phyloP scores from a whole-genome alignment of 2,797 vertebrate species.

The Pseudotriccus pelzelni region DNA sequence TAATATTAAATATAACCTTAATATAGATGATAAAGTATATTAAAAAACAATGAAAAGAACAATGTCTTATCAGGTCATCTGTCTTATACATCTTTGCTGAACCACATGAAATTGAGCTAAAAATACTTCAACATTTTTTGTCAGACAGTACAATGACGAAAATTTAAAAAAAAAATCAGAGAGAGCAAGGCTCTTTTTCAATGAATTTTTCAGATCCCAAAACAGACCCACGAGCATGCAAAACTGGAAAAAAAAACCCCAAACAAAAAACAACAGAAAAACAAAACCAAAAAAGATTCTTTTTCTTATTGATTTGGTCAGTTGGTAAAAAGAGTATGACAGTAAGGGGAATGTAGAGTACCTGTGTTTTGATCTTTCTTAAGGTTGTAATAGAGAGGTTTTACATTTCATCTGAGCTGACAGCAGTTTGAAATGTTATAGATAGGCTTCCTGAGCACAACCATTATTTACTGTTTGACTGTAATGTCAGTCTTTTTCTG shows the following conservation, averaged over 20 bases:
- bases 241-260: constrained; percentile 49
- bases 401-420: constrained; percentile 89
- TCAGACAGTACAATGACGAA: background rate
- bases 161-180: background rate
- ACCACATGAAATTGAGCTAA: background rate
- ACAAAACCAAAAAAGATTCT: background rate
- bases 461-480: constrained; percentile 92
- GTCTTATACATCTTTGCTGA: background rate
- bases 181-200: background rate
- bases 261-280: background rate
- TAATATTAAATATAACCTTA: background rate
- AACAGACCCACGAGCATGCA: constrained; percentile 44
- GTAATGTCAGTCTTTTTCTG: constrained; percentile 84
- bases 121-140: background rate
- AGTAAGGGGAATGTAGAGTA: constrained; percentile 79
- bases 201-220: background rate
- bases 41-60: background rate
- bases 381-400: constrained; percentile 81
- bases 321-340: constrained; percentile 77
- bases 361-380: constrained; percentile 82
- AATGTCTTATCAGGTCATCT: background rate
- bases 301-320: constrained; percentile 67
- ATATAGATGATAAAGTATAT: background rate
- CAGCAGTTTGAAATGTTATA: constrained; percentile 89
- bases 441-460: constrained; percentile 83